phyloP scores from a whole-genome alignment of 1,140 invertebrate genomes.

The Papilio glaucus region DNA sequence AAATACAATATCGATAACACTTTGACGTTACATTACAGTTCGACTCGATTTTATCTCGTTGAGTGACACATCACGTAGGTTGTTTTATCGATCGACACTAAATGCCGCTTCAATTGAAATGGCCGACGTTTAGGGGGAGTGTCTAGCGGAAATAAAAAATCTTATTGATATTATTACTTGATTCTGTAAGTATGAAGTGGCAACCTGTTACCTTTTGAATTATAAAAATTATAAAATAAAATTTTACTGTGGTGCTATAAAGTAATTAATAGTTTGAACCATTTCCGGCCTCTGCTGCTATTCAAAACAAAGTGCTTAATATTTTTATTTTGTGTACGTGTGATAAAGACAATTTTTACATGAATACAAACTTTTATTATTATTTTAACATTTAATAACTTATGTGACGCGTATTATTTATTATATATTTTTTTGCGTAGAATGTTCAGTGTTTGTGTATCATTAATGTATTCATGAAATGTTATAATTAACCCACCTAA shows the following conservation, averaged over 20 bases:
- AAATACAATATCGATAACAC: constrained; percentile 27
- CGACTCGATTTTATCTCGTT: constrained; percentile 30
- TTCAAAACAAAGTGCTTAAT: constrained; percentile 78
- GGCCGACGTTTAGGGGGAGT: constrained; percentile 82
- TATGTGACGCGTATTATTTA: neutral
- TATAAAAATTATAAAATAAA: neutral
- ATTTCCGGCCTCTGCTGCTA: constrained; percentile 73
- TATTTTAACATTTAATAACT: neutral
- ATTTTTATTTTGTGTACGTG: constrained; percentile 41
- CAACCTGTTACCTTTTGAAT: neutral
- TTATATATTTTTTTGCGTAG: neutral
- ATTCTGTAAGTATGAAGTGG: constrained; percentile 60
- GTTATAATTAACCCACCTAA: neutral
- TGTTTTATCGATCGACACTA: constrained; percentile 72
- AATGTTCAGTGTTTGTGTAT: constrained; percentile 23
- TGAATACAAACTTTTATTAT: neutral
- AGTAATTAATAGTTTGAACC: constrained; percentile 37
- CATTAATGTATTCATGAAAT: constrained; percentile 25
- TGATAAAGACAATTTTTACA: neutral
- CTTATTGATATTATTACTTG: constrained; percentile 65
- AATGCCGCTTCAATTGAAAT: constrained; percentile 79
- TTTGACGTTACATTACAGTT: neutral
- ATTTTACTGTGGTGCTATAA: neutral
- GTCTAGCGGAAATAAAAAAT: constrained; percentile 71
- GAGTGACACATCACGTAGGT: constrained; percentile 53